These are phyloP conservation scores for Eristalis tenax DNA, from an alignment of 2,888 invertebrate genomes.

Conservation along the genomic window DNA sequence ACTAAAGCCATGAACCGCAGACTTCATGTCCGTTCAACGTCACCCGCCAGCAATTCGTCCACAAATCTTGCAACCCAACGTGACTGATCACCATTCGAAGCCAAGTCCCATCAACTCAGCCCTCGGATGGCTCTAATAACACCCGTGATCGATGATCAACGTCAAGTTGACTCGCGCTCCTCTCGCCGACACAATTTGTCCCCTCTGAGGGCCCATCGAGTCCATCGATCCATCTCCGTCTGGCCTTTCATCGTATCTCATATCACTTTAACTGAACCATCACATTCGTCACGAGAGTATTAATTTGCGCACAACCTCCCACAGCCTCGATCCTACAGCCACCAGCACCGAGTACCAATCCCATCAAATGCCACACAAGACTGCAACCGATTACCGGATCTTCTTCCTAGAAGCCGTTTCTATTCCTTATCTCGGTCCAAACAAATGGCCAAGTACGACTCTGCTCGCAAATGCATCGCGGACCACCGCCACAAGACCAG, in stretches of 20 bases:
- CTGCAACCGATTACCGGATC: slow-evolving; percentile 41
- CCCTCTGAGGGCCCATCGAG: background rate
- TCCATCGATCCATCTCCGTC: no score
- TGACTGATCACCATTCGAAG: background rate
- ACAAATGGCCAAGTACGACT: slow-evolving; percentile 14
- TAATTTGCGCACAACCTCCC: background rate
- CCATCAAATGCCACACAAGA: slow-evolving; percentile 56
- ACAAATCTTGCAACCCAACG: background rate
- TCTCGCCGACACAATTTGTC: background rate
- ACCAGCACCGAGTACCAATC: background rate
- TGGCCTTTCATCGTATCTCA: background rate
- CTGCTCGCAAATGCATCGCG: slow-evolving; percentile 37
- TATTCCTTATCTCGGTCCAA: slow-evolving; percentile 59
- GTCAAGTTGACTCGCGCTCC: background rate
- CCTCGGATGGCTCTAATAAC: background rate
- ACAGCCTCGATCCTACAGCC: background rate
- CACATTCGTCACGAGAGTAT: background rate
- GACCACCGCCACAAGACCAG: slow-evolving; percentile 43
- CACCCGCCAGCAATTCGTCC: background rate
- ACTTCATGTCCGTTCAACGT: background rate
- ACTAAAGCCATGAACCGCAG: background rate
- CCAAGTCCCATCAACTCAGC: background rate
- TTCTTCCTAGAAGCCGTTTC: slow-evolving; percentile 65
- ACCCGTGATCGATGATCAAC: background rate
- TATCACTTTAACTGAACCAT: background rate